phyloP scores from a whole-genome alignment of 2,797 vertebrate species.

The Typhlichthys subterraneus region DNA sequence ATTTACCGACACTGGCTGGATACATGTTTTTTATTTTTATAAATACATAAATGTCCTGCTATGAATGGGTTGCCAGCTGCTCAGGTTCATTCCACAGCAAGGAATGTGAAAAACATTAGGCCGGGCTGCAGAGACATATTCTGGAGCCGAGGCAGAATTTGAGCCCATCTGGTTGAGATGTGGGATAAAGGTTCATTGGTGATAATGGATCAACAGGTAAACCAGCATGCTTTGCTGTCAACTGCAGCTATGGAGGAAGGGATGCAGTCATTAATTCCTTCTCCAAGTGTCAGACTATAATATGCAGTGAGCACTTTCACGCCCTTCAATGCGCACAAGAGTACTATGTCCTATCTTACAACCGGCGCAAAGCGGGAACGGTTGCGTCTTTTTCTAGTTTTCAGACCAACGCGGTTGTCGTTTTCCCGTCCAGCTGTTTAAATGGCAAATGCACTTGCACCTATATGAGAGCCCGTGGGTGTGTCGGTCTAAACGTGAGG shows the following conservation, averaged over 20 bases:
- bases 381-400: too few species aligned
- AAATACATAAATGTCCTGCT: not conserved
- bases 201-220: not conserved
- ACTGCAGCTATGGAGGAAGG: not conserved
- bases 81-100: not conserved
- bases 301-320: not conserved
- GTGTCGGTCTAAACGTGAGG: too few species aligned
- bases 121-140: not conserved
- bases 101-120: not conserved
- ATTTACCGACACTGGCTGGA: slow-evolving; percentile 1
- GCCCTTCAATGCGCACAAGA: too few species aligned
- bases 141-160: not conserved
- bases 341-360: too few species aligned
- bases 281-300: not conserved
- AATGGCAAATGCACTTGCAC: too few species aligned
- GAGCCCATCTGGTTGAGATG: too few species aligned
- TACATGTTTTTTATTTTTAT: not conserved
- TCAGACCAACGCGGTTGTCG: too few species aligned
- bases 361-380: too few species aligned
- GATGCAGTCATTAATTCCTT: not conserved
- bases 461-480: too few species aligned
- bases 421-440: too few species aligned
- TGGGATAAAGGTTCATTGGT: too few species aligned
- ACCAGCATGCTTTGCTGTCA: not conserved
- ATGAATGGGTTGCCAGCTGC: not conserved